Percentiles rank a stretch among this genome's conserved stretches.
These are phyloP conservation scores for Galaxea fascicularis DNA, from an alignment of 92 coral and sea anemone species.

Conservation along the genomic window DNA sequence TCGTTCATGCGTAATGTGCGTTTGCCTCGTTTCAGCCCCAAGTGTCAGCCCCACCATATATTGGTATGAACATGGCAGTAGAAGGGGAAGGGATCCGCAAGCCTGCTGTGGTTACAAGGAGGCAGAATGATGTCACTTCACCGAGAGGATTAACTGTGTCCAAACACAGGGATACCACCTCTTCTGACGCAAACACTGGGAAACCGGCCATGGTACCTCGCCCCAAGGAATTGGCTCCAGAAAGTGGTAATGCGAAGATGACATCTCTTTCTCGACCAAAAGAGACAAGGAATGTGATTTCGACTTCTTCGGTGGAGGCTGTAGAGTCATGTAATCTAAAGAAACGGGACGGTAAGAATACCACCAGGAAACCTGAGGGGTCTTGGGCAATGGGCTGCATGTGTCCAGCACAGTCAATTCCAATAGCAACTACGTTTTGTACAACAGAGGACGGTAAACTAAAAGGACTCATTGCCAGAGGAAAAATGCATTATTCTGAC, in stretches of 20 bases:
- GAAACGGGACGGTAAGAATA: slow-evolving; percentile 15
- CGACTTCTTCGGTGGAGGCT: slow-evolving; percentile 35
- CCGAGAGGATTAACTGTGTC: slow-evolving; percentile 1
- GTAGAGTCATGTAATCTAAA: slow-evolving; percentile 11
- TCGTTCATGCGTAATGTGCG: not conserved
- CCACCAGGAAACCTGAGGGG: slow-evolving; percentile 63
- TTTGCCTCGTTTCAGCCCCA: slow-evolving; percentile 69
- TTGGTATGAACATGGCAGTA: slow-evolving; percentile 86
- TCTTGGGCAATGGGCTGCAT: slow-evolving; percentile 77
- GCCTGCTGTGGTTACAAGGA: slow-evolving; percentile 33
- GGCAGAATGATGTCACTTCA: slow-evolving; percentile 26
- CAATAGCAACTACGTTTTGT: slow-evolving; percentile 48
- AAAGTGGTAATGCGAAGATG: slow-evolving; percentile 36
- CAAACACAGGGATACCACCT: slow-evolving; percentile 9
- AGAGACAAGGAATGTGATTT: slow-evolving; percentile 53
- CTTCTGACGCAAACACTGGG: not conserved
- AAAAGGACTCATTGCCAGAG: slow-evolving; percentile 48
- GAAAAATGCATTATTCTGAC: slow-evolving; percentile 42
- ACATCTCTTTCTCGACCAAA: slow-evolving; percentile 72
- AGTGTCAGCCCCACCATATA: slow-evolving; percentile 94
- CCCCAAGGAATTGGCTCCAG: slow-evolving; percentile 58
- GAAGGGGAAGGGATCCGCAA: slow-evolving; percentile 87
- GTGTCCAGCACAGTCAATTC: slow-evolving; percentile 53
- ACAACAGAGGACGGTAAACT: slow-evolving; percentile 55
- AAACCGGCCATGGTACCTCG: slow-evolving; percentile 53